Evolutionary conservation across 1,140 invertebrate species (phyloP).

Genomic region (Dreissena polymorpha): DNA sequence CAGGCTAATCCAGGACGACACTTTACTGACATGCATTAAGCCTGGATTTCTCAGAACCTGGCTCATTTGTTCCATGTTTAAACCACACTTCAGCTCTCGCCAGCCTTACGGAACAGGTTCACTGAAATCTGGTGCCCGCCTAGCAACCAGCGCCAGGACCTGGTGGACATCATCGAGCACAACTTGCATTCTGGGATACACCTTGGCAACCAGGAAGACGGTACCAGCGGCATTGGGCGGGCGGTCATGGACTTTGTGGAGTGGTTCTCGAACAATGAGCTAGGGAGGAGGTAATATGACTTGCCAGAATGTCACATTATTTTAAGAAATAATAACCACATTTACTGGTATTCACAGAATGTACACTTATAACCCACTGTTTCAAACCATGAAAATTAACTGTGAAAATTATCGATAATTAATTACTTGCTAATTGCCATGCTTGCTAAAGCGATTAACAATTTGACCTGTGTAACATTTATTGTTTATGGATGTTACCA

Average conservation of each 20-base stretch:
- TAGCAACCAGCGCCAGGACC: slow-evolving; percentile 85
- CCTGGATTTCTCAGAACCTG: too few relatives aligned
- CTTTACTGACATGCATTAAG: too few relatives aligned
- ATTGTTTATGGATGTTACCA: too few relatives aligned
- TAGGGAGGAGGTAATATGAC: slow-evolving; percentile 84
- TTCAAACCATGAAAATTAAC: too few relatives aligned
- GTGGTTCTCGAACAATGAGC: slow-evolving; percentile 87
- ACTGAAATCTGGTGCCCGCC: slow-evolving; percentile 99
- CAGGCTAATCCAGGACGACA: too few relatives aligned
- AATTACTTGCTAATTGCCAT: not conserved
- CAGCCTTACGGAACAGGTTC: slow-evolving; percentile 97
- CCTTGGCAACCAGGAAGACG: slow-evolving; percentile 82
- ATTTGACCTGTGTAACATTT: slow-evolving; percentile 12
- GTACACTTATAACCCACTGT: not conserved
- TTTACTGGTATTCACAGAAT: too few relatives aligned
- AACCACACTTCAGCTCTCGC: slow-evolving; percentile 87
- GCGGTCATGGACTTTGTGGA: slow-evolving; percentile 90
- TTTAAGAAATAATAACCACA: too few relatives aligned
- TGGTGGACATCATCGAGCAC: slow-evolving; percentile 89
- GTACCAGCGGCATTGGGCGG: slow-evolving; percentile 83
- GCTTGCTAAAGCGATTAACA: not conserved
- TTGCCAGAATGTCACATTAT: too few relatives aligned
- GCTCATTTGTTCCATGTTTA: too few relatives aligned
- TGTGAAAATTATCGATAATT: too few relatives aligned
- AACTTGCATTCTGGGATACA: slow-evolving; percentile 84